Percentiles rank a stretch among this genome's conserved stretches.
Evolutionary conservation across 2,888 invertebrate genomes (phyloP).

Genomic region (Lysandra bellargus): DNA sequence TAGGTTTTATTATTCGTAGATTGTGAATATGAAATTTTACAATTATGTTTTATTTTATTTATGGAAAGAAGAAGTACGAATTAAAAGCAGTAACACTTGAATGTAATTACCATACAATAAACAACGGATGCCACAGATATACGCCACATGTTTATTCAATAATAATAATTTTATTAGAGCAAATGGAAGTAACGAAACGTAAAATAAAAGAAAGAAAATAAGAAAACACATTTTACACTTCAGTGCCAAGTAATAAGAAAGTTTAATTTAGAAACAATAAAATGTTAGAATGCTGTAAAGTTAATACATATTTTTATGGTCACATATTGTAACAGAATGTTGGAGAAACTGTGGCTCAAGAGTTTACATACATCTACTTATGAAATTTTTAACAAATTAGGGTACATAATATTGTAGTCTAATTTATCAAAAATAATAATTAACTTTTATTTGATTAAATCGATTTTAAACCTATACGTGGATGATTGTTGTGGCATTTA

Average conservation of each 20-base stretch:
- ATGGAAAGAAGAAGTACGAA: too few species aligned
- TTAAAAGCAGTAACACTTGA: background rate
- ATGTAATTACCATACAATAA: background rate
- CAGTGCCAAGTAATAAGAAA: conserved; percentile 17
- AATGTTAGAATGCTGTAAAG: conserved; percentile 11
- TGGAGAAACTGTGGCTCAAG: background rate
- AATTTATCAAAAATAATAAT: background rate
- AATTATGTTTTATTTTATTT: background rate
- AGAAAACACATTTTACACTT: conserved; percentile 1
- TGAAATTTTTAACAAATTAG: too few species aligned
- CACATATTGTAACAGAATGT: conserved; percentile 7
- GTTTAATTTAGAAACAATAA: conserved; percentile 30
- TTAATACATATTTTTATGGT: conserved; percentile 20
- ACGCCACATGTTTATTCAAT: background rate
- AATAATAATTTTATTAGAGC: background rate
- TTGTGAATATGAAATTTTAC: background rate
- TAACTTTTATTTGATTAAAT: background rate
- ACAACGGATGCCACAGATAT: background rate
- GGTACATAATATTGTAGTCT: too few species aligned
- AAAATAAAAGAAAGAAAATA: background rate
- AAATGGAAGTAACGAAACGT: background rate
- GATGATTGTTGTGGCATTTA: background rate
- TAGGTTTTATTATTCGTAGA: too few species aligned
- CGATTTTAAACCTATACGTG: background rate
- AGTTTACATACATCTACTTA: too few species aligned